phyloP scores from a whole-genome alignment of 2,888 invertebrate genomes.

The Eudemis profundana region DNA sequence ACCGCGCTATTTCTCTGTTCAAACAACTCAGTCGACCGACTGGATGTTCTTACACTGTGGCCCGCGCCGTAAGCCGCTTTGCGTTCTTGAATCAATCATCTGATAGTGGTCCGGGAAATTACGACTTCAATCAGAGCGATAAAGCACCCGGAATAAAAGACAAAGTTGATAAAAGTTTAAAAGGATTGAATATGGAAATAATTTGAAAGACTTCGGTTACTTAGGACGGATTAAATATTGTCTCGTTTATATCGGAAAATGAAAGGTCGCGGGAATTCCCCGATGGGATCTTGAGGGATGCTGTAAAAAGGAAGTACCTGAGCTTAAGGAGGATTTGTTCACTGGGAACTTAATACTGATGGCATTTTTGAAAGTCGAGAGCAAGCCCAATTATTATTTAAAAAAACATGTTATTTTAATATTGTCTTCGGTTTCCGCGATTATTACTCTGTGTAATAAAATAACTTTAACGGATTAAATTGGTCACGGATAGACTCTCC shows the following conservation, averaged over 20 bases:
- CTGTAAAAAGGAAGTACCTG: not conserved
- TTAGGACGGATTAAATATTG: conserved; percentile 8
- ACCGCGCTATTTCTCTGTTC: too few species aligned
- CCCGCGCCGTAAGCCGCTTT: conserved; percentile 21
- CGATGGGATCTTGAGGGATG: not conserved
- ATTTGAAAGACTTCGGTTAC: conserved; percentile 14
- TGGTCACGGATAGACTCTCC: too few species aligned
- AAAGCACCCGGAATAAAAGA: conserved; percentile 17
- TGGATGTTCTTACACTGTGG: too few species aligned
- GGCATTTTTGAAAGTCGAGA: too few species aligned
- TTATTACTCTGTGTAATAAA: too few species aligned
- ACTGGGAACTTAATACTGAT: too few species aligned
- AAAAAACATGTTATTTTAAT: too few species aligned
- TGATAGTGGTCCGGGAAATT: conserved; percentile 11
- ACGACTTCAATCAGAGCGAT: conserved; percentile 18
- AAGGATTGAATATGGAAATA: conserved; percentile 16
- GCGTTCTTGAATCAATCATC: conserved; percentile 26
- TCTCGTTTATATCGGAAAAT: not conserved
- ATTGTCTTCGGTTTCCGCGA: too few species aligned
- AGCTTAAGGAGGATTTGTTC: not conserved
- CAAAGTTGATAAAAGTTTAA: conserved; percentile 27
- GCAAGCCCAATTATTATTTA: too few species aligned
- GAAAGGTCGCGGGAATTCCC: not conserved
- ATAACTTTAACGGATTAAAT: too few species aligned
- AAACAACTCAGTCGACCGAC: too few species aligned